Evolutionary conservation across 2,888 invertebrate genomes (phyloP).

Genomic region (Apodemia mormo): DNA sequence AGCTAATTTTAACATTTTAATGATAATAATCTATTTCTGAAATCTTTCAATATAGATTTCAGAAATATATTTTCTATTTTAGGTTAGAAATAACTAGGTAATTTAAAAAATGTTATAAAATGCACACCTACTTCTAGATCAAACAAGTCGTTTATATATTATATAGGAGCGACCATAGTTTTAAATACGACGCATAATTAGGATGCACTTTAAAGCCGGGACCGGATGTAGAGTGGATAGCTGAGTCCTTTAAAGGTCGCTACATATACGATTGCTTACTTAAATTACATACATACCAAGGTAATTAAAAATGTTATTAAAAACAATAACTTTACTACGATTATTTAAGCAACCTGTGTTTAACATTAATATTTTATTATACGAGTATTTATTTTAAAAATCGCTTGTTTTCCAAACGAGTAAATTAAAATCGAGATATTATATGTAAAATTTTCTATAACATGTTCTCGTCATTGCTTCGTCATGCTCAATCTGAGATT

Average conservation of each 20-base stretch:
- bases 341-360: background rate
- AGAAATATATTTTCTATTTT: too few species aligned
- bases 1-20: too few species aligned
- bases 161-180: background rate
- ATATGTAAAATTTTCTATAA: background rate
- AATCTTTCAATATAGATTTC: too few species aligned
- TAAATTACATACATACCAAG: too few species aligned
- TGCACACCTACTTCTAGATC: background rate
- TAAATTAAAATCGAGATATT: background rate
- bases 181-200: slow-evolving; percentile 26
- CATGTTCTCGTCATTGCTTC: slow-evolving; percentile 34
- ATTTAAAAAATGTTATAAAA: too few species aligned
- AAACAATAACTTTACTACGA: background rate
- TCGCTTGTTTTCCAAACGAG: too few species aligned
- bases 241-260: slow-evolving; percentile 32
- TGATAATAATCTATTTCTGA: too few species aligned
- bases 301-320: background rate
- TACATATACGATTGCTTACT: slow-evolving; percentile 25
- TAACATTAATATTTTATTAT: background rate
- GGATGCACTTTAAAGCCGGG: slow-evolving; percentile 30
- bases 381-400: too few species aligned
- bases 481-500: slow-evolving; percentile 64
- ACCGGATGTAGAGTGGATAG: slow-evolving; percentile 33
- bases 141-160: background rate
- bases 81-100: too few species aligned